Base-by-base conservation (phyloP, 2,888 invertebrate species). In the Halocaridina rubra region DNA sequence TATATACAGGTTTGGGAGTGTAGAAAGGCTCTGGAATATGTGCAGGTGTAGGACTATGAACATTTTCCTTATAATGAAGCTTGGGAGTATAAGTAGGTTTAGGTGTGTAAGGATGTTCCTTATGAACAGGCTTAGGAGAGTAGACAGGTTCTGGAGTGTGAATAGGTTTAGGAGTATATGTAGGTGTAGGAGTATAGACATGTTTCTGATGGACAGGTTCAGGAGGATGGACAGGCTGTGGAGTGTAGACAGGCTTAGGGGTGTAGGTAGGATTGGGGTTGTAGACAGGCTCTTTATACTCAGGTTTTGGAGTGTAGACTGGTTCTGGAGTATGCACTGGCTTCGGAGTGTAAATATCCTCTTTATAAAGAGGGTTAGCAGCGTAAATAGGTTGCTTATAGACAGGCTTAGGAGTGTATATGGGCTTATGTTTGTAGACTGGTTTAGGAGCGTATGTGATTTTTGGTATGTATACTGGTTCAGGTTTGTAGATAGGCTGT, bases 231-330 rank as follows among this genome's bases (percentile, higher is more conserved):
- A 69, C 53, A 16, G 67, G 76, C 29, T 64, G 67, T 16, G 24
- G 61, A 19, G 16, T 69, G 74, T 74, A 74, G 3, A 33, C 46
- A 8, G 79, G 79, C 19, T 69, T 69, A 30, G 67, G 67, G 8
- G 10, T 79, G 69, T 79, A 79, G 4, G 53, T 53, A 22, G 64
- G 64, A 4, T 64, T 22, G 22, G 75, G 64, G 46, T 81, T 57
- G 67, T 81, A 75, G 10, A 81, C 75, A 5, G 53, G 76, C 32
- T 69, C 59, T 22, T 53, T 80, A 71, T 80, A 74, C 8, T 24
- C 72, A 3, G 72, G 33, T 24, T 22, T 46, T 39, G 69, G 69
- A 2, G 24, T 77, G 59, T 81, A 81, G 30, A 53, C 22, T 0
- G 81, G 76, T 33, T 33, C 29, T 4, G n/a, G 16, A 2, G 13